Conservation (phyloP, 2,113 vertebrate species). For the chimpanzee (Pan troglodytes) region DNA sequence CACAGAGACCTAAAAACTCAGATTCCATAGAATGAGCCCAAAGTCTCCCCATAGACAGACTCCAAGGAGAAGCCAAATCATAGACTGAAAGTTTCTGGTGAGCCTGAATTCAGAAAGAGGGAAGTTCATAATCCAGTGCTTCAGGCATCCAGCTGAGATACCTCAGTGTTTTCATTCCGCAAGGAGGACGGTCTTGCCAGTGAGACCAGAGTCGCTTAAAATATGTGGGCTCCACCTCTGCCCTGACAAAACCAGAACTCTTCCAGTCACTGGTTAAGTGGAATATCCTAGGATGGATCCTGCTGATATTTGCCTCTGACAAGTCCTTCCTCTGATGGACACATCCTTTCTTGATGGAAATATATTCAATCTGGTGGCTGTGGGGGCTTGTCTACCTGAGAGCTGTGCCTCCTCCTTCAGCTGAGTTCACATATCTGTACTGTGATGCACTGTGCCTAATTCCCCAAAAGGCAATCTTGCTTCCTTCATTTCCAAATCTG, state of each 20-base stretch:
- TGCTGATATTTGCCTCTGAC: neutral
- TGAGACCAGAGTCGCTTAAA: neutral
- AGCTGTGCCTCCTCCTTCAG: neutral
- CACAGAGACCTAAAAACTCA: neutral
- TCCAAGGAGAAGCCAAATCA: neutral
- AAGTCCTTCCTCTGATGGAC: neutral
- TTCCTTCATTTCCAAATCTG: neutral
- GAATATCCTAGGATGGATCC: neutral
- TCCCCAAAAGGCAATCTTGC: neutral
- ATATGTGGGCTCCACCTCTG: neutral
- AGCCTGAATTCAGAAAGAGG: neutral
- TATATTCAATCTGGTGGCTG: neutral
- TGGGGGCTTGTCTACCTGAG: too few relatives aligned
- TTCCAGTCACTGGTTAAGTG: neutral
- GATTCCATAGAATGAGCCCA: neutral
- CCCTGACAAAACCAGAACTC: neutral
- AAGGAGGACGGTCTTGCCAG: neutral
- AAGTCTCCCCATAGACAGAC: neutral
- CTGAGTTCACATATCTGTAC: neutral
- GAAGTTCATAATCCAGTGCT: neutral
- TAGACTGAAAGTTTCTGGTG: neutral
- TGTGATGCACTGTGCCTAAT: neutral
- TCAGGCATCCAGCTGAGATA: neutral
- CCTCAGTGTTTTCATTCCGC: neutral
- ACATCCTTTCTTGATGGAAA: neutral